Percentiles rank a stretch among this genome's conserved stretches.
Conservation (phyloP, 2,888 invertebrate genomes). For the Drosophila subsilvestris region DNA sequence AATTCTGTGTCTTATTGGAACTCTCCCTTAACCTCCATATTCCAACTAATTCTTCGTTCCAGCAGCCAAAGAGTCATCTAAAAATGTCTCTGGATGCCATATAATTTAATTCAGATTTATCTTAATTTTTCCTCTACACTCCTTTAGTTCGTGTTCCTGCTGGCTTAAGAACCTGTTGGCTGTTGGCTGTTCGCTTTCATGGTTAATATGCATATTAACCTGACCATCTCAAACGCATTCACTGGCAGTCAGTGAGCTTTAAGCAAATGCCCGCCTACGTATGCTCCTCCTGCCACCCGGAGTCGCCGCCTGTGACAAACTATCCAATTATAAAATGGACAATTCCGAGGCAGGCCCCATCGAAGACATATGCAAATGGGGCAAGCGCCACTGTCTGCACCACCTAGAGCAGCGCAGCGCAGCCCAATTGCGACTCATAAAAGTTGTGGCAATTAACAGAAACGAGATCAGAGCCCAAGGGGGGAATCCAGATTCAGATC, state of each 20-base stretch:
- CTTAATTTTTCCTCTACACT: neutral
- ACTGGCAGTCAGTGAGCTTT: conserved; percentile 36
- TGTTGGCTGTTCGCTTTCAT: conserved; percentile 16
- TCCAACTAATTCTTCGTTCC: too few species aligned
- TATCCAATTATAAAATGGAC: conserved; percentile 75
- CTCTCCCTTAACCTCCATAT: too few species aligned
- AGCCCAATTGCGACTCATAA: conserved; percentile 56
- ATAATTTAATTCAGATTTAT: neutral
- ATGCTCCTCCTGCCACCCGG: neutral
- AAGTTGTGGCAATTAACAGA: conserved; percentile 72
- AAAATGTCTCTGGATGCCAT: neutral
- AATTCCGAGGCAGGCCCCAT: conserved; percentile 61
- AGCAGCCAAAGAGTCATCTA: too few species aligned
- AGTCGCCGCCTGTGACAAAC: conserved; percentile 50
- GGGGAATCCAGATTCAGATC: conserved; percentile 6
- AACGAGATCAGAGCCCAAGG: conserved; percentile 54
- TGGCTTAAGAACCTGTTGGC: neutral
- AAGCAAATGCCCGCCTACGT: conserved; percentile 33
- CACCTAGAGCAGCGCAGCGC: conserved; percentile 29
- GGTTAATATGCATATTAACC: conserved; percentile 43
- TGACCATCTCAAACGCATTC: conserved; percentile 41
- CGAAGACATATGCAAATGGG: conserved; percentile 52
- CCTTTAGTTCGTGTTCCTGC: conserved; percentile 11
- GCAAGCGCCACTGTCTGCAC: conserved; percentile 57
- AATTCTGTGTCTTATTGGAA: too few species aligned